Evolutionary conservation across 2,888 invertebrate species (phyloP), one percentile per base, ranked within the genome.

Genomic region (Embidobia sp.): DNA sequence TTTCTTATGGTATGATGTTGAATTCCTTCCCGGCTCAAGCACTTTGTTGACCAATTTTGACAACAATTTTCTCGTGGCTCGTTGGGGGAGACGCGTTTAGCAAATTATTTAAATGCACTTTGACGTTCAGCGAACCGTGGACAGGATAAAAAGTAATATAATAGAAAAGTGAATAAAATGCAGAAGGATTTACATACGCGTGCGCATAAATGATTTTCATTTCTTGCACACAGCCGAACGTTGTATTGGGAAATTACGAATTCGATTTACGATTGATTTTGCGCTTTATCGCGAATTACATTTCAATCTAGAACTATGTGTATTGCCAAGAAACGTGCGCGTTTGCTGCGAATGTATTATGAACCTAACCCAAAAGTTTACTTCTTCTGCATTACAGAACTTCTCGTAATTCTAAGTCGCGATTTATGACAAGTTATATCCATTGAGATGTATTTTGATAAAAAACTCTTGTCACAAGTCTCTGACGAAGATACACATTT

Each of bases 241-340:
- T 35, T 46, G 69, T 16, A 48, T 31, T 74, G 69, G 66, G 61
- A 78, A 70, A 74, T 74, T 78, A 78, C 70, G 59, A 66, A 78
- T 78, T 66, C 59, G 44, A 78, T 74, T 78, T 77, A 51, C 73
- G 63, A 78, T 78, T 70, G 69, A 74, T 74, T 69, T 74, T 40
- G 49, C 55, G 33, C 29, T 64, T 78, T 66, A 70, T 74, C 70
- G 46, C 55, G 70, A 70, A 78, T 67, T 57, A 67, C 72, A 72
- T 75, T 78, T 74, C 70, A 72, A 78, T 75, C 63, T 69, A 63
- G 46, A 69, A 67, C 53, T n/a, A n/a, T 64, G 75, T 48, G 31
- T 69, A 33, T 63, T 75, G 76, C 64, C 59, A 55, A 48, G 51
- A 69, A 66, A 70, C 53, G 59, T 66, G 66, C 49, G 59, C 33